Evolutionary conservation across 2,888 invertebrate species (phyloP).

Genomic region (Noctua pronuba): DNA sequence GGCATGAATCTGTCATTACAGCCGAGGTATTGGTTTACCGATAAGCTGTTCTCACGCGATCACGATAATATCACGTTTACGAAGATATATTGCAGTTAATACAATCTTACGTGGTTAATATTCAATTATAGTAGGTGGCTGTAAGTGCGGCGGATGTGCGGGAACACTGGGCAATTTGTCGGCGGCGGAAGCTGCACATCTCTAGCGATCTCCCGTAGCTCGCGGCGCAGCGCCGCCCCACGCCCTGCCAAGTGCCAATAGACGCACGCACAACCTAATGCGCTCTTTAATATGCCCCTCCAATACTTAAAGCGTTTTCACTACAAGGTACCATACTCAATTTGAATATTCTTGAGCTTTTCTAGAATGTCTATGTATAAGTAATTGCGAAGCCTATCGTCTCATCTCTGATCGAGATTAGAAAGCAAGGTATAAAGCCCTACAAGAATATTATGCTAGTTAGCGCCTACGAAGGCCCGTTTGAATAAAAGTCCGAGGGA

Average conservation of each 20-base stretch:
- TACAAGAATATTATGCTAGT: constrained; percentile 57
- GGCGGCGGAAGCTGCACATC: constrained; percentile 83
- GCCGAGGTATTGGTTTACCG: constrained; percentile 62
- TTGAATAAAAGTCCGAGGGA: constrained; percentile 60
- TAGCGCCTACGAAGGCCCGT: constrained; percentile 60
- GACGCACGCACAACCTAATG: constrained; percentile 64
- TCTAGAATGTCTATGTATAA: constrained; percentile 45
- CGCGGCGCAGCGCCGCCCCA: constrained; percentile 65
- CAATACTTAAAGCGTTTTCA: constrained; percentile 56
- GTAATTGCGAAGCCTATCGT: constrained; percentile 56
- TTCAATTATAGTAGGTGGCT: constrained; percentile 78
- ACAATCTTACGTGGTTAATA: constrained; percentile 71
- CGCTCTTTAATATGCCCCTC: constrained; percentile 54
- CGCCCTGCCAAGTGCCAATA: constrained; percentile 50
- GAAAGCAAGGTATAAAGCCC: constrained; percentile 50
- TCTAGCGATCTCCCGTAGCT: constrained; percentile 78
- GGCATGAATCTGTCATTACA: constrained; percentile 49
- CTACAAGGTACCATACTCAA: constrained; percentile 48
- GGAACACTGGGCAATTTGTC: constrained; percentile 79
- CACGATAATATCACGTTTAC: constrained; percentile 60
- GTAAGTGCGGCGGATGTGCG: constrained; percentile 75
- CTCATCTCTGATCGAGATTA: constrained; percentile 63
- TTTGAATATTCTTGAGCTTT: constrained; percentile 63
- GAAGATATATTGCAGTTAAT: constrained; percentile 69
- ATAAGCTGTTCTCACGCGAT: constrained; percentile 68